Conservation (phyloP, 2,797 vertebrate genomes). For the Epinephelus awoara region DNA sequence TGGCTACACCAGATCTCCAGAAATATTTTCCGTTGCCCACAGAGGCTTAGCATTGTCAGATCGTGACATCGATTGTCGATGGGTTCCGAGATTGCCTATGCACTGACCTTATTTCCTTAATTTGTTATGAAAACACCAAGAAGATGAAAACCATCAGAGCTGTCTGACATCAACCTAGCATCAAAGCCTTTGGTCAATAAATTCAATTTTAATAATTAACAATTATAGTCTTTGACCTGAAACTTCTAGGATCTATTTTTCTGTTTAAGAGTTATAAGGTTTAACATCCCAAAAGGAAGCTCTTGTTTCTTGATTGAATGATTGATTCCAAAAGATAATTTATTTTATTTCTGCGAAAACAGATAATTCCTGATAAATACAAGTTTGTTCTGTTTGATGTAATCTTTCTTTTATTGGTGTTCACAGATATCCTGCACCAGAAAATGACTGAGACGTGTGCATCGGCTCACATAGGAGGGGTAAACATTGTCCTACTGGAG, state of each 20-base stretch:
- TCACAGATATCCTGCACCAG: conserved; percentile 96
- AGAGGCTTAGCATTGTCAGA: too few relatives aligned
- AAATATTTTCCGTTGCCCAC: too few relatives aligned
- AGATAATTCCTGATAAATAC: neutral
- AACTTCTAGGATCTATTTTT: neutral
- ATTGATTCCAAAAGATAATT: neutral
- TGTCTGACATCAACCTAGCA: neutral
- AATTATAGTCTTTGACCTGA: neutral
- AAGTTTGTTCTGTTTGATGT: neutral
- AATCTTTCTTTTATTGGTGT: neutral
- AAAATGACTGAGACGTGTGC: conserved; percentile 99
- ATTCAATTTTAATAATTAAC: neutral
- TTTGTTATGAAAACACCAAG: neutral
- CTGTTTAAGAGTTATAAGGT: neutral
- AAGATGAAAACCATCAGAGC: too few relatives aligned
- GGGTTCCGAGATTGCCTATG: neutral
- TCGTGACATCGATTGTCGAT: too few relatives aligned
- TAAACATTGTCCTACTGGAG: conserved; percentile 98
- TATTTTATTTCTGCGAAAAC: neutral
- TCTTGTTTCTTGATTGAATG: neutral
- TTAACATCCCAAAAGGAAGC: neutral
- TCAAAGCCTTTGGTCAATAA: neutral
- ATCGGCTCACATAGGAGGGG: conserved; percentile 97
- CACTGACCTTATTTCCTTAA: neutral
- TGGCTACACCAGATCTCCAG: too few relatives aligned